Conservation (phyloP, 2,797 vertebrate species). For the Linurgus olivaceus region DNA sequence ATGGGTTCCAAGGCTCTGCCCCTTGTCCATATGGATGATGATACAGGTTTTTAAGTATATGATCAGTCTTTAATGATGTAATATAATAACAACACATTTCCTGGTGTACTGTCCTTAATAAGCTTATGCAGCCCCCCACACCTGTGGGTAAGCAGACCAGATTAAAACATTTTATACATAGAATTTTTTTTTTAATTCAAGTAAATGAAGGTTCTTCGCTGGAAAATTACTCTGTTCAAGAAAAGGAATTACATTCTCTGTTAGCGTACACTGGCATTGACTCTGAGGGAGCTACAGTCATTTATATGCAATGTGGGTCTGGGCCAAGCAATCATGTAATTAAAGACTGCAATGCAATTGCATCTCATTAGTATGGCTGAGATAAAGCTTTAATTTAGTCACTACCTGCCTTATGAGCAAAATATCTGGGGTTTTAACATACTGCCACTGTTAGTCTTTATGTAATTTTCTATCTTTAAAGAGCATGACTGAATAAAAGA, state of each 20-base stretch:
- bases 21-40: background rate
- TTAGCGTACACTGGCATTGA: background rate
- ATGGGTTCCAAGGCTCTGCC: background rate
- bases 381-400: conserved; percentile 14
- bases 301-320: background rate
- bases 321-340: conserved; percentile 9
- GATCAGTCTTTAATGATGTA: background rate
- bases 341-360: conserved; percentile 8
- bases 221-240: background rate
- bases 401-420: conserved; percentile 2
- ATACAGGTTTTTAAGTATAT: background rate
- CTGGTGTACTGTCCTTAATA: background rate
- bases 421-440: background rate
- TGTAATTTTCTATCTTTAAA: background rate
- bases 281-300: background rate
- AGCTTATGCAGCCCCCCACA: background rate
- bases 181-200: background rate
- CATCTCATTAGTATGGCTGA: background rate
- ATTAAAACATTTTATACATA: background rate
- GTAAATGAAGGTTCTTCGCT: background rate
- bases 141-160: background rate
- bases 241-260: background rate
- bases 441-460: background rate
- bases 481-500: background rate
- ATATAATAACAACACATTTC: background rate